phyloP scores from a whole-genome alignment of 1,140 invertebrate species.

The Nephotettix cincticeps region DNA sequence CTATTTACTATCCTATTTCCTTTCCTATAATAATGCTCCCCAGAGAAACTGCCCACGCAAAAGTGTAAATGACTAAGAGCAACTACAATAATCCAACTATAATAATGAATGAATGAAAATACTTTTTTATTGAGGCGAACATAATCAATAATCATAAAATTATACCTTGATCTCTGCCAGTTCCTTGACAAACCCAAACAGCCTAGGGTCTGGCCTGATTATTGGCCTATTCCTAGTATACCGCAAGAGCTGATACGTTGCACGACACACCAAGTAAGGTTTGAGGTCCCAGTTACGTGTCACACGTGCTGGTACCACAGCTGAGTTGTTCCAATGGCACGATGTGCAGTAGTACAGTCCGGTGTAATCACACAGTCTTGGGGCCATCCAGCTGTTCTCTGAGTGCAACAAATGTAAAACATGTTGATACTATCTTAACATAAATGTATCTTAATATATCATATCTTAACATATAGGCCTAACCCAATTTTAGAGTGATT shows the following conservation, averaged over 20 bases:
- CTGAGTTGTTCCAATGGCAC: conserved; percentile 86
- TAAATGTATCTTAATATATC: too few relatives aligned
- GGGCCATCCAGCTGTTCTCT: conserved; percentile 50
- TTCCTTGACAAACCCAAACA: conserved; percentile 86
- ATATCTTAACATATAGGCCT: too few relatives aligned
- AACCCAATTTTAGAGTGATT: too few relatives aligned
- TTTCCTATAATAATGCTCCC: too few relatives aligned
- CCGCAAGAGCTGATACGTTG: conserved; percentile 69
- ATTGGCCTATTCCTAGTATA: conserved; percentile 70
- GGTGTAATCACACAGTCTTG: conserved; percentile 84
- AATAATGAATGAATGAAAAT: neutral
- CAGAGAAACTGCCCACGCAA: too few relatives aligned
- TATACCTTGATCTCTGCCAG: conserved; percentile 72
- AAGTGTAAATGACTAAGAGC: too few relatives aligned
- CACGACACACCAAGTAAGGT: conserved; percentile 66
- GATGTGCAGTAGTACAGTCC: conserved; percentile 87
- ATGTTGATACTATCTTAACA: neutral
- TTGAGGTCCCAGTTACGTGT: conserved; percentile 95
- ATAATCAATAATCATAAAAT: too few relatives aligned
- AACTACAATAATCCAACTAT: too few relatives aligned
- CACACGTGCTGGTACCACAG: conserved; percentile 82
- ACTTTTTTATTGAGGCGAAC: neutral
- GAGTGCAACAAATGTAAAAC: neutral
- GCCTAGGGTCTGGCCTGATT: conserved; percentile 73
- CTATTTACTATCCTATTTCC: too few relatives aligned